A percentile compares a stretch with the other conserved stretches of the same genome.
phyloP scores from a whole-genome alignment of 1,140 invertebrate species.

The Solen grandis region DNA sequence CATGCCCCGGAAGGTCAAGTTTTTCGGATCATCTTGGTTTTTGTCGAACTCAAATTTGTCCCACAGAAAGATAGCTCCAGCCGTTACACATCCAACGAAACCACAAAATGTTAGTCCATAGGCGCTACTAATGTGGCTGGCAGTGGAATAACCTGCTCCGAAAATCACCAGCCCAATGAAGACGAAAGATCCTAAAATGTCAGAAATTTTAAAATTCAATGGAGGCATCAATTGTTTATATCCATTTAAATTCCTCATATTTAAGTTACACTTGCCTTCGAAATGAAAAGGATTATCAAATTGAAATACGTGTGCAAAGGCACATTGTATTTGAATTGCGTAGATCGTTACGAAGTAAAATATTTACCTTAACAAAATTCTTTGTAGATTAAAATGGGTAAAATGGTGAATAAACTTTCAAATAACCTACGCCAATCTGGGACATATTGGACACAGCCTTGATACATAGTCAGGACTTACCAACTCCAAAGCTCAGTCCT shows the following conservation, averaged over 20 bases:
- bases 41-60: constrained; percentile 20
- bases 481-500: constrained; percentile 43
- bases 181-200: constrained; percentile 17
- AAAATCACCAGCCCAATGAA: constrained; percentile 41
- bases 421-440: no score
- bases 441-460: background rate
- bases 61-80: constrained; percentile 46
- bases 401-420: no score
- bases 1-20: constrained; percentile 23
- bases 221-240: no score
- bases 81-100: constrained; percentile 14
- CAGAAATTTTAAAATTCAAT: no score
- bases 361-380: no score
- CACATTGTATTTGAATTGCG: background rate
- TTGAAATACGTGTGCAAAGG: background rate
- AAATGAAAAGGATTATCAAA: constrained; percentile 2
- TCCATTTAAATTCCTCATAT: no score
- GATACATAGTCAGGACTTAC: background rate
- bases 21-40: background rate
- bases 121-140: constrained; percentile 43
- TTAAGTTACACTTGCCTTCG: no score
- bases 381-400: no score
- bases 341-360: no score
- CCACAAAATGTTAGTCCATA: constrained; percentile 48
- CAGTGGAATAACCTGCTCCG: constrained; percentile 5